These are phyloP conservation scores for Serrognathus titanus DNA, from an alignment of 2,888 invertebrate species.

Conservation along the genomic window DNA sequence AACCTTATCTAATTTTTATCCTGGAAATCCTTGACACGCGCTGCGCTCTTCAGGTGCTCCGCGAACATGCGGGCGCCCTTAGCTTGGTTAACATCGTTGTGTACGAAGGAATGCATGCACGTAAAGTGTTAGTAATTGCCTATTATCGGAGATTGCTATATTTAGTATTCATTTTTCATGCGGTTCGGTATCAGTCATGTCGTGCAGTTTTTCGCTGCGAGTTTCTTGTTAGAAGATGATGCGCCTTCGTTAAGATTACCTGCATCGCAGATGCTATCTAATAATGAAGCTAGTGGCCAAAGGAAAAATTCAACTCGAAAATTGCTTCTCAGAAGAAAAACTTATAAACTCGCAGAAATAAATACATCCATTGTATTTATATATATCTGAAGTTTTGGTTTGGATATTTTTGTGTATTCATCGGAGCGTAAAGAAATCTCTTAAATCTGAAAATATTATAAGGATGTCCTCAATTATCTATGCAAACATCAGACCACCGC, in stretches of 20 bases:
- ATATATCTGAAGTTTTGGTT: no score
- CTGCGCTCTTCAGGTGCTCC: slow-evolving; percentile 23
- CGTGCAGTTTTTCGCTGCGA: background rate
- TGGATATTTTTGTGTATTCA: no score
- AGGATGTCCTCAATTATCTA: slow-evolving; percentile 1
- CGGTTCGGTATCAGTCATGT: background rate
- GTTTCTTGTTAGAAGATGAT: no score
- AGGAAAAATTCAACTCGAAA: no score
- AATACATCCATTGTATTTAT: no score
- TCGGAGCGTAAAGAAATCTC: no score
- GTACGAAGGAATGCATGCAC: slow-evolving; percentile 19
- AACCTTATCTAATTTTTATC: slow-evolving; percentile 16
- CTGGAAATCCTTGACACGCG: slow-evolving; percentile 23
- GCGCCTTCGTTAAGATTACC: no score
- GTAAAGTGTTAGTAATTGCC: slow-evolving; percentile 24
- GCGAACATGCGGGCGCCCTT: slow-evolving; percentile 27
- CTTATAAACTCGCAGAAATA: no score
- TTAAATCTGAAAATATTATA: background rate
- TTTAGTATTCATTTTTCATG: slow-evolving; percentile 12
- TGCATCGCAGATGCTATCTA: no score
- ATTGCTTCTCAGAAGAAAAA: no score
- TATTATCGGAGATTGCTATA: slow-evolving; percentile 21
- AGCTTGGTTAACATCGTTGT: slow-evolving; percentile 18
- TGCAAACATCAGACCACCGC: background rate
- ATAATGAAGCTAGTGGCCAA: no score